A percentile compares a stretch with the other conserved stretches of the same genome.
These are phyloP conservation scores for Drosophila mercatorum DNA, from an alignment of 2,888 invertebrate genomes.

Conservation along the genomic window DNA sequence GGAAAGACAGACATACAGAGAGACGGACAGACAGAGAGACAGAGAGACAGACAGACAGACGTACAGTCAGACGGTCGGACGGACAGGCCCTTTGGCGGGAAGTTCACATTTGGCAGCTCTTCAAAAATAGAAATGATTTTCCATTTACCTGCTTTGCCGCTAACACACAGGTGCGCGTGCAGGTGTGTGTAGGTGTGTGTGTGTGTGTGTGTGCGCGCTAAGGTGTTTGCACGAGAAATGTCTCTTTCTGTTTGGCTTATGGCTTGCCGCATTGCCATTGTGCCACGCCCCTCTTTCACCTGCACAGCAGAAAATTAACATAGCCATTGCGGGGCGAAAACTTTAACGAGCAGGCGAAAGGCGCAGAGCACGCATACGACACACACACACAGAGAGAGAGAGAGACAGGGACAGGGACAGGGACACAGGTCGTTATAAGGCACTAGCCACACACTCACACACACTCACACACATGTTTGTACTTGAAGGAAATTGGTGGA, in stretches of 20 bases:
- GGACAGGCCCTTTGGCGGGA: not conserved
- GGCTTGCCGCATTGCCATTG: slow-evolving; percentile 34
- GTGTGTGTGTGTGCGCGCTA: not conserved
- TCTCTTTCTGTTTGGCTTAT: slow-evolving; percentile 36
- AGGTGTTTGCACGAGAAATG: slow-evolving; percentile 24
- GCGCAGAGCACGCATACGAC: slow-evolving; percentile 56
- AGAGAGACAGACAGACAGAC: not conserved
- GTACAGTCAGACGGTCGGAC: not conserved
- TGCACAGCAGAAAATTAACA: slow-evolving; percentile 60
- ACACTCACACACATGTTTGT: slow-evolving; percentile 22
- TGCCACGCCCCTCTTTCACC: slow-evolving; percentile 64
- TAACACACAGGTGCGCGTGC: not conserved
- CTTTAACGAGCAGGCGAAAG: slow-evolving; percentile 62
- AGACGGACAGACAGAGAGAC: not conserved
- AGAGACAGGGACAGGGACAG: not conserved
- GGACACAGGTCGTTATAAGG: slow-evolving; percentile 6
- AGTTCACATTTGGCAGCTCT: slow-evolving; percentile 30
- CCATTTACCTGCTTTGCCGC: slow-evolving; percentile 12
- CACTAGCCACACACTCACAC: slow-evolving; percentile 23
- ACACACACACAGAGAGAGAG: slow-evolving; percentile 25
- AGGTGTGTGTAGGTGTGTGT: not conserved
- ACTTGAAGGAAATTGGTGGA: slow-evolving; percentile 76
- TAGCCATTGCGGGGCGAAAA: slow-evolving; percentile 60
- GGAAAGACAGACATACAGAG: not conserved
- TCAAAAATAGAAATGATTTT: slow-evolving; percentile 33